Base-by-base conservation (phyloP, 2,113 vertebrate species). In the Rhinolophus sinicus region DNA sequence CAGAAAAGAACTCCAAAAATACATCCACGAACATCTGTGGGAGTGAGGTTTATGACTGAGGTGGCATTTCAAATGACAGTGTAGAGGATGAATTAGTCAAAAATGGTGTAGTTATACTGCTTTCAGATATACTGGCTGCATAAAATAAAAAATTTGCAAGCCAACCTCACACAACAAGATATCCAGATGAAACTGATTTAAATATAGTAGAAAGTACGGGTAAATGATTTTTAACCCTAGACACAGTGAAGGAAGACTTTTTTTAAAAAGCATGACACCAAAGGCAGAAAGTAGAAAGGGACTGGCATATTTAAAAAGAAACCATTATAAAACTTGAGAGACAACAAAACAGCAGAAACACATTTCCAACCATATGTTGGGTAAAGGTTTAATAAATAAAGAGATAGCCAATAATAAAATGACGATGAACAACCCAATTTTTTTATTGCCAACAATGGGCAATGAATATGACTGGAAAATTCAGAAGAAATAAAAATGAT, bases 321-420 rank as follows among this genome's bases (percentile, higher is more conserved):
- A 64, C 58, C 35, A 88, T 10, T 77, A n/a, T 44, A 76, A 94
- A 87, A 64, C 30, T 28, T 91, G 72, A 50, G 10, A 70, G 22
- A 92, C 2, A 73, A 93, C 0, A 92, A 24, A 95, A 88, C 56
- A 75, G 4, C 26, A 47, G 19, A 94, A 90, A 90, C 86, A 77
- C 2, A 78, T n/a, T 67, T 81, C 38, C 40, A 88, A 86, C 3
- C 40, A 44, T 12, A 82, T 21, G 35, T 16, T 72, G 3, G 40
- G 11, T 22, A 67, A 95, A 94, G 7, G 19, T 60, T 94, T 83
- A 94, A 67, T 65, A 73, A 75, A 50, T 24, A 81, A 65, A 89
- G 18, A 90, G 11, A 94, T 35, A 22, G 58, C 93, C 15, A 33
- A 56, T 75, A 94, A 83, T 81, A 88, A 96, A 94, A 85, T 62